These are phyloP conservation scores for Rhinoraja longicauda DNA, from an alignment of 2,797 vertebrate genomes.

Conservation along the genomic window DNA sequence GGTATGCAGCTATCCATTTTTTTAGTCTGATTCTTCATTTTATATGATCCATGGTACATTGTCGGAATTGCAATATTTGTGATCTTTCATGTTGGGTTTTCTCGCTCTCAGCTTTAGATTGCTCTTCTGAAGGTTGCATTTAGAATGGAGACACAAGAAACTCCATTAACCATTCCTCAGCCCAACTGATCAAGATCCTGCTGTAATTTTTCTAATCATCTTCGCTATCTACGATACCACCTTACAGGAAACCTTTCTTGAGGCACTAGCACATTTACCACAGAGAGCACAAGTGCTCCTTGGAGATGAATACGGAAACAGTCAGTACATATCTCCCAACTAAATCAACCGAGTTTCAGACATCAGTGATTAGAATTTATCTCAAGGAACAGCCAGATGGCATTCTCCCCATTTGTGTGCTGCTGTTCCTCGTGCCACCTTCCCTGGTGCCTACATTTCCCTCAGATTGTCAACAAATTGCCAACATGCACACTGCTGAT, in stretches of 20 bases:
- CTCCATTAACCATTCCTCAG: too few species aligned
- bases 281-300: neutral
- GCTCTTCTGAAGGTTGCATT: neutral
- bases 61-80: neutral
- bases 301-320: neutral
- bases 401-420: neutral
- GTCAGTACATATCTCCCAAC: neutral
- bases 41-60: neutral
- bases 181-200: too few species aligned
- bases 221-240: too few species aligned
- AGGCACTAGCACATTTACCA: neutral
- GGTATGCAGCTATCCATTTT: neutral
- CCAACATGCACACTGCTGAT: neutral
- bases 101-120: neutral
- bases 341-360: neutral
- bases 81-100: neutral
- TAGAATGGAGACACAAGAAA: too few species aligned
- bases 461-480: neutral
- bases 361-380: neutral
- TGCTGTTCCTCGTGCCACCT: neutral
- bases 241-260: neutral
- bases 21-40: neutral
- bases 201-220: too few species aligned
- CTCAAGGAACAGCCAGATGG: neutral
- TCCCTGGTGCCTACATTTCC: neutral